Evolutionary conservation across 2,888 invertebrate genomes (phyloP).

Genomic region (Halictus ligatus): DNA sequence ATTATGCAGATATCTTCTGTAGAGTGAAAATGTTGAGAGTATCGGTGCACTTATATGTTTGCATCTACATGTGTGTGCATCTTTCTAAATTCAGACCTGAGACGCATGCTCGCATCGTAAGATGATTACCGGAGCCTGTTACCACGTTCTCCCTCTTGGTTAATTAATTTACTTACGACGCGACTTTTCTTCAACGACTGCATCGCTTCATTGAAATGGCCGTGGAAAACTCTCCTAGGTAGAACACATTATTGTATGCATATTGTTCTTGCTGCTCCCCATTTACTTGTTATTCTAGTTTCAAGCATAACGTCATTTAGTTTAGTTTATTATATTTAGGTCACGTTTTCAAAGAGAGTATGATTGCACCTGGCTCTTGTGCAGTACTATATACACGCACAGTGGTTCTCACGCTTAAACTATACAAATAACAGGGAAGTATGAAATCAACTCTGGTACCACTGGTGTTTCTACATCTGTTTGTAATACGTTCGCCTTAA

Average conservation of each 20-base stretch:
- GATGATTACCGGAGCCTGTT: background rate
- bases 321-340: constrained; percentile 10
- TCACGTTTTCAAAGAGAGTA: constrained; percentile 6
- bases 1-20: background rate
- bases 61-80: too few relatives aligned
- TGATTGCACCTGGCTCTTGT: background rate
- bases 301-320: background rate
- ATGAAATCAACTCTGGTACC: background rate
- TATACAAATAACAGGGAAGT: background rate
- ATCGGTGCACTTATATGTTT: background rate
- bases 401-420: background rate
- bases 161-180: background rate
- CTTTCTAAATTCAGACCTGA: background rate
- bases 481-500: background rate
- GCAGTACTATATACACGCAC: background rate
- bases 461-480: background rate
- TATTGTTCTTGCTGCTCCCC: background rate
- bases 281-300: background rate
- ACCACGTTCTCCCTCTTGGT: background rate
- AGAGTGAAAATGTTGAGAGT: background rate
- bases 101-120: background rate
- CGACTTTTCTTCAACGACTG: background rate
- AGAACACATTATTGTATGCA: background rate
- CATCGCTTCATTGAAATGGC: background rate
- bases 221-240: background rate